Conservation (phyloP, 92 coral and sea anemone species). For the Micromussa lordhowensis region DNA sequence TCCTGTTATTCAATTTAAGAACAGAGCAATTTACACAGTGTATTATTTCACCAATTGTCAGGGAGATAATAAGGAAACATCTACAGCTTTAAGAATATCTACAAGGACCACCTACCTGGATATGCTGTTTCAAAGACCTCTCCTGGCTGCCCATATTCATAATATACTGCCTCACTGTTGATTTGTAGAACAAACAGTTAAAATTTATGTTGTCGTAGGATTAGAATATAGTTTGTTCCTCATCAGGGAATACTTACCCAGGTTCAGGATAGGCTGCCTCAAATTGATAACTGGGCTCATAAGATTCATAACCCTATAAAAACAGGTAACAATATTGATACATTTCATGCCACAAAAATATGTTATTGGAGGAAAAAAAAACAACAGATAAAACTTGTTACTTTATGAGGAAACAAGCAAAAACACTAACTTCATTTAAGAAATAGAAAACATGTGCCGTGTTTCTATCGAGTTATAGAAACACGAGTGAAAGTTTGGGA, state of each 20-base stretch:
- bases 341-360: neutral
- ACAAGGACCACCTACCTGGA: slow-evolving; percentile 72
- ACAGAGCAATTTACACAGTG: neutral
- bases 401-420: too few relatives aligned
- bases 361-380: too few relatives aligned
- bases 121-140: slow-evolving; percentile 86
- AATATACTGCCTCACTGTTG: slow-evolving; percentile 84
- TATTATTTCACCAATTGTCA: too few relatives aligned
- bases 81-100: neutral
- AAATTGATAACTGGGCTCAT: slow-evolving; percentile 87
- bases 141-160: slow-evolving; percentile 81
- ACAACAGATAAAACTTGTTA: too few relatives aligned
- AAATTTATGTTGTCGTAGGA: too few relatives aligned
- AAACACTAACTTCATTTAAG: too few relatives aligned
- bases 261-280: slow-evolving; percentile 93
- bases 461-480: too few relatives aligned
- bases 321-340: neutral
- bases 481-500: too few relatives aligned
- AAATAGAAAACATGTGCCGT: too few relatives aligned
- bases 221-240: neutral
- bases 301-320: slow-evolving; percentile 82
- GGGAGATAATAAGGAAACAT: neutral
- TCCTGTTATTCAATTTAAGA: neutral
- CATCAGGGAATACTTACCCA: slow-evolving; percentile 65
- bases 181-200: slow-evolving; percentile 6